Evolutionary conservation across 2,797 vertebrate genomes (phyloP), one percentile per base, ranked within the genome.

Genomic region (Melanotaenia parkinsoni): DNA sequence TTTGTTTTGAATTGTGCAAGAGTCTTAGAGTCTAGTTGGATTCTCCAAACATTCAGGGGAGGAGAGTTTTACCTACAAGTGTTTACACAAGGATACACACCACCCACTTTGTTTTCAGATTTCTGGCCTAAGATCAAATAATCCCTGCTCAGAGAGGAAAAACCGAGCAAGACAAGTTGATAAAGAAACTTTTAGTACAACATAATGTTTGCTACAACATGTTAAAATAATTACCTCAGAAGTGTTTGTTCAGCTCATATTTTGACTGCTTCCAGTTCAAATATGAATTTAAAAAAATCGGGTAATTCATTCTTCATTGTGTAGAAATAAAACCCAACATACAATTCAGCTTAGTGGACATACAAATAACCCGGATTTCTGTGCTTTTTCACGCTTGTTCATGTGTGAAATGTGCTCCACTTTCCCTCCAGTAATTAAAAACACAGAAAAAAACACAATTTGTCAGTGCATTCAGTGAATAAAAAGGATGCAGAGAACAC

Each of bases 381-480:
- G 1, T 8, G 18, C 18, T 20, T 43, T 38, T 43, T 16, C 16
- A 43, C 4, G 5, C 20, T 20, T 47, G 69, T 57, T 92, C 89
- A 76, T 81, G 88, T 88, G 90, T 90, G 79, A 90, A 92, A 92
- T 83, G 60, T 86, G 86, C 73, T 83, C 89, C 71, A 92, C 77
- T 90, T 92, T 79, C 78, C 59, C 69, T 63, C 38, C 74, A 35
- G 2, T 53, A 61, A 70, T 20, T 73, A 38, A 47, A 66, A 50
- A 69, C 3, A 22, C 32, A 53, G 56, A 26, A 75, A 73, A 77
- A 81, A 74, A 50, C 68, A 37, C 33, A 50, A 73, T 82, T 18
- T 47, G 14, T 65, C n/a, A 32, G 43, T 70, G 0, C 45, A 32
- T 43, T 54, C 57, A 45, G n/a, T 22, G 1, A 62, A 58, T 16